A percentile compares a stretch with the other conserved stretches of the same genome.
Conservation (phyloP, 2,888 invertebrate genomes). For the Hymenopus coronatus region DNA sequence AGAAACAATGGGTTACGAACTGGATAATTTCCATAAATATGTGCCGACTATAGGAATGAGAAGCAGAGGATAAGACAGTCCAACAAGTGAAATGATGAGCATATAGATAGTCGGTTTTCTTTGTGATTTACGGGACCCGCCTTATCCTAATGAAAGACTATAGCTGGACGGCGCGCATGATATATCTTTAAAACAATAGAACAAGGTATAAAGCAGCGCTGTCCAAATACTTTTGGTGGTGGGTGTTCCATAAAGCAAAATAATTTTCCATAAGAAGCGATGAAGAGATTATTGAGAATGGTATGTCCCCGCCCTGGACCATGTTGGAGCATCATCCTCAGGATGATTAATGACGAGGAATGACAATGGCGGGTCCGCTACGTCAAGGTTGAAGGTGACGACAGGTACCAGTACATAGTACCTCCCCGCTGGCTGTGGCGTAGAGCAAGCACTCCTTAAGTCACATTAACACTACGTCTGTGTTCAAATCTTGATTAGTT, state of each 20-base stretch:
- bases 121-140: background rate
- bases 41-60: background rate
- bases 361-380: background rate
- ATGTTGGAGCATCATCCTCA: background rate
- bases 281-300: background rate
- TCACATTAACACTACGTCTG: background rate
- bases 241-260: background rate
- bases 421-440: background rate
- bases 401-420: background rate
- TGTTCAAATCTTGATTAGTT: too few species aligned
- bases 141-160: background rate
- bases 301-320: background rate
- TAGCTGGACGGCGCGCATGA: background rate
- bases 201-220: background rate
- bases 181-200: background rate
- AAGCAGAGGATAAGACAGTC: background rate
- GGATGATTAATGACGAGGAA: background rate
- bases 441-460: background rate
- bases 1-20: too few species aligned
- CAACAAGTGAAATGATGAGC: background rate
- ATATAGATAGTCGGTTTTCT: background rate
- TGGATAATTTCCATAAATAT: too few species aligned
- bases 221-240: background rate
- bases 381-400: background rate
- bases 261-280: background rate